Percentiles rank a stretch among this genome's conserved stretches.
phyloP scores from a whole-genome alignment of 1,140 invertebrate species.

The Archegozetes longisetosus region DNA sequence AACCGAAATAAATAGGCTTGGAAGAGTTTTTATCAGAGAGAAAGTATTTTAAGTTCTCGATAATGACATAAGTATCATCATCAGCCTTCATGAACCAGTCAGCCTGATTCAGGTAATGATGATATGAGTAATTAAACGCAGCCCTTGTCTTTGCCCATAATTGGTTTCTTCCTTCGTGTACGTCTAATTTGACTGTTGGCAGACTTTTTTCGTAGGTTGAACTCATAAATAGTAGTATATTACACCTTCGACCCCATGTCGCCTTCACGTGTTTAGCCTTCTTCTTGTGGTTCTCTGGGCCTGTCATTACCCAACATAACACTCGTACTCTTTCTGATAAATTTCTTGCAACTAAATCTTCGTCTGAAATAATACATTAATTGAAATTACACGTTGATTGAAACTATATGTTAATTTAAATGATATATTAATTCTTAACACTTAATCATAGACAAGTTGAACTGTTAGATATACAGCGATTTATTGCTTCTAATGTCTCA shows the following conservation, averaged over 20 bases:
- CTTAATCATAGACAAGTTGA: background rate
- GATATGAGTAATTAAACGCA: slow-evolving; percentile 63
- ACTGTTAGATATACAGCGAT: background rate
- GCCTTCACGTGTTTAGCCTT: slow-evolving; percentile 81
- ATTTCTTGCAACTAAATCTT: slow-evolving; percentile 45
- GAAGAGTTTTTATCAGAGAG: slow-evolving; percentile 48
- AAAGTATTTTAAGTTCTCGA: slow-evolving; percentile 82
- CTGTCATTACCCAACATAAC: slow-evolving; percentile 91
- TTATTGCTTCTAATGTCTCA: background rate
- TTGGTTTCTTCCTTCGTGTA: slow-evolving; percentile 70
- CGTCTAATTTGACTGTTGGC: slow-evolving; percentile 35
- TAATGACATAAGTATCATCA: slow-evolving; percentile 80
- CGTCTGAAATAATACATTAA: slow-evolving; percentile 27
- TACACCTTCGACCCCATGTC: slow-evolving; percentile 88
- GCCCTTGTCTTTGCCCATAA: slow-evolving; percentile 93
- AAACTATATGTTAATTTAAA: background rate
- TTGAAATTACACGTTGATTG: background rate
- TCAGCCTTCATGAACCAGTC: slow-evolving; percentile 93
- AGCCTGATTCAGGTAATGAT: slow-evolving; percentile 57
- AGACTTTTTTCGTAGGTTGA: slow-evolving; percentile 39
- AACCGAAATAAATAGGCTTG: slow-evolving; percentile 70
- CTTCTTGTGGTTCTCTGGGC: slow-evolving; percentile 67
- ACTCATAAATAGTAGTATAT: slow-evolving; percentile 76
- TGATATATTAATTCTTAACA: background rate
- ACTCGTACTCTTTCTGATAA: slow-evolving; percentile 54